phyloP scores from a whole-genome alignment of 1,140 invertebrate genomes.

The Meloidogyne floridensis region DNA sequence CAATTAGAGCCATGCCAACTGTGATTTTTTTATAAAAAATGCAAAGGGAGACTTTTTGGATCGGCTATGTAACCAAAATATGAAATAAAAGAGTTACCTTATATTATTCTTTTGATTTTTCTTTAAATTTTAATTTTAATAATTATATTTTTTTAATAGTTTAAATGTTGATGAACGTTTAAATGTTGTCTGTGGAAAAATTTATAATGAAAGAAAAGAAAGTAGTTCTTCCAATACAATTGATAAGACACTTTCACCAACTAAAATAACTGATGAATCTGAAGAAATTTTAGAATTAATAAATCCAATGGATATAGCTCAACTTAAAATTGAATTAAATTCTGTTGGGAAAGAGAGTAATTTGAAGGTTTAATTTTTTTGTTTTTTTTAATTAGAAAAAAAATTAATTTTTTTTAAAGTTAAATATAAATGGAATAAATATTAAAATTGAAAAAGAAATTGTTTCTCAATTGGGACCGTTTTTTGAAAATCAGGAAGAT shows the following conservation, averaged over 20 bases:
- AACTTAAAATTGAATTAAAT: conserved; percentile 27
- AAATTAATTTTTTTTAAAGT: neutral
- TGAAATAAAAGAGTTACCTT: no score
- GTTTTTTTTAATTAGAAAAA: neutral
- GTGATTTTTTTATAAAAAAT: no score
- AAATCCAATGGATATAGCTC: neutral
- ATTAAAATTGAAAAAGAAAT: conserved; percentile 31
- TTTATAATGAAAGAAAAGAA: conserved; percentile 21
- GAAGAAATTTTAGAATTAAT: neutral
- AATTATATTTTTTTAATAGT: conserved; percentile 8
- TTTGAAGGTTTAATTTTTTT: conserved; percentile 22
- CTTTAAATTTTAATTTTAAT: neutral
- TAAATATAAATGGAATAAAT: conserved; percentile 27
- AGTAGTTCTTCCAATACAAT: neutral
- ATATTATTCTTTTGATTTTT: neutral
- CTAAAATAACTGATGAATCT: neutral
- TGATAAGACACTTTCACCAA: neutral
- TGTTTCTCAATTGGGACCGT: conserved; percentile 31
- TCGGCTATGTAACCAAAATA: no score
- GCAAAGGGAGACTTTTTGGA: no score
- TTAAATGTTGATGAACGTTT: conserved; percentile 24
- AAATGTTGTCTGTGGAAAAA: neutral
- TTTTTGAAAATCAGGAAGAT: conserved; percentile 25
- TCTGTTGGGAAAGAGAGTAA: neutral
- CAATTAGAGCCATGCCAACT: no score